Evolutionary conservation across 1,140 invertebrate genomes (phyloP).

Genomic region (Piezodorus guildinii): DNA sequence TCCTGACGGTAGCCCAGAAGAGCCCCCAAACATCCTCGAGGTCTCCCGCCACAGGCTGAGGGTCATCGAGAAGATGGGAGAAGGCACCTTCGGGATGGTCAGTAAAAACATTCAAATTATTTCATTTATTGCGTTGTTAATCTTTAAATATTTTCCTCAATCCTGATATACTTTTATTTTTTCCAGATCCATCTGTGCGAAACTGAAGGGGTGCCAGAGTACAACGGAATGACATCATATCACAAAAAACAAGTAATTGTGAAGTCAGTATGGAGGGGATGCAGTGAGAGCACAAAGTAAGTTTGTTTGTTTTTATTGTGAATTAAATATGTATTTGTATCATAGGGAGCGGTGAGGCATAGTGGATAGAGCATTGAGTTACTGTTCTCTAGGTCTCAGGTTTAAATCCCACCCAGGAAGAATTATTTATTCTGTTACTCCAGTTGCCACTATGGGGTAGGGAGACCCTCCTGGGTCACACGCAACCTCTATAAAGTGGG

Average conservation of each 20-base stretch:
- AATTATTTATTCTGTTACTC: no score
- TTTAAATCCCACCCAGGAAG: no score
- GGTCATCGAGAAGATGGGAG: constrained; percentile 74
- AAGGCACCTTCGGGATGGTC: constrained; percentile 79
- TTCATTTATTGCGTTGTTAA: not conserved
- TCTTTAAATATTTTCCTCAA: not conserved
- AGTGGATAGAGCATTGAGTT: no score
- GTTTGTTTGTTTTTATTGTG: constrained; percentile 9
- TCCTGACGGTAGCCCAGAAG: constrained; percentile 48
- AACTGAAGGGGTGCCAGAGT: constrained; percentile 55
- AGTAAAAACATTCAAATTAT: constrained; percentile 29
- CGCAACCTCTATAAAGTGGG: no score
- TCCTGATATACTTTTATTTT: constrained; percentile 15
- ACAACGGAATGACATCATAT: constrained; percentile 43
- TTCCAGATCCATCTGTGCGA: constrained; percentile 60
- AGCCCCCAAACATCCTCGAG: constrained; percentile 49
- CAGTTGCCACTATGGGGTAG: no score
- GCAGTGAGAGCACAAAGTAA: constrained; percentile 53
- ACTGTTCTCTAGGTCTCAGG: no score
- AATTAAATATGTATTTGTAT: no score
- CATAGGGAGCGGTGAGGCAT: no score
- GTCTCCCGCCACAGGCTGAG: constrained; percentile 71
- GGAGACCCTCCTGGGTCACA: no score
- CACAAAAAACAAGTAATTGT: constrained; percentile 58
- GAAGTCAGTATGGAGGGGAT: constrained; percentile 56